phyloP scores from a whole-genome alignment of 2,113 vertebrate species.

The Amia ocellicauda region DNA sequence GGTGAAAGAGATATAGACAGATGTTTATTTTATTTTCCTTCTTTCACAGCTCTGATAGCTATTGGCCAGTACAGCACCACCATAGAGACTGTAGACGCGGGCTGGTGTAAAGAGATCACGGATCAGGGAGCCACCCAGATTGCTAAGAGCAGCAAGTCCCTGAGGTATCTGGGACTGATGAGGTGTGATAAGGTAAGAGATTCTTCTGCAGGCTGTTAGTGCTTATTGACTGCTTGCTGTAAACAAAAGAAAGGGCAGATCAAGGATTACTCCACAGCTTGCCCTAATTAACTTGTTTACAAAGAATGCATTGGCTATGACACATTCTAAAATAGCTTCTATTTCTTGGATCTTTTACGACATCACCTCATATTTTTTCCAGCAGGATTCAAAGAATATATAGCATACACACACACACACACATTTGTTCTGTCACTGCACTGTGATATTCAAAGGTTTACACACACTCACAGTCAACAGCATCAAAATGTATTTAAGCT shows the following conservation, averaged over 20 bases:
- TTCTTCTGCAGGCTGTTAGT: neutral
- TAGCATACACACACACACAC: neutral
- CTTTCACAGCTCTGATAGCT: conserved; percentile 83
- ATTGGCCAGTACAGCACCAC: conserved; percentile 94
- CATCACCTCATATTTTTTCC: no score
- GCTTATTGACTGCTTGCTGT: conserved; percentile 3
- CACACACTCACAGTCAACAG: no score
- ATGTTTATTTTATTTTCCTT: conserved; percentile 22
- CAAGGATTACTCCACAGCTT: conserved; percentile 7
- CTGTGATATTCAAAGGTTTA: no score
- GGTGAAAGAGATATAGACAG: conserved; percentile 10
- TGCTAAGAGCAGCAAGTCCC: conserved; percentile 93
- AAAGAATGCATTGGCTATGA: neutral
- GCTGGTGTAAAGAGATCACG: conserved; percentile 98
- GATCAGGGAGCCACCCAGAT: conserved; percentile 94
- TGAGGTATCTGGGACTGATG: conserved; percentile 95
- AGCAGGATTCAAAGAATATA: no score
- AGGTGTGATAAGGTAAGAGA: conserved; percentile 93
- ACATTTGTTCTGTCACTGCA: no score
- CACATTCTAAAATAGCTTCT: neutral
- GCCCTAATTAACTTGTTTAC: conserved; percentile 4
- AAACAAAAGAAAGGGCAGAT: conserved; percentile 7
- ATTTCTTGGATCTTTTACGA: neutral
- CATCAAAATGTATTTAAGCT: no score
- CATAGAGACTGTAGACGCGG: conserved; percentile 96